A percentile compares a stretch with the other conserved stretches of the same genome.
These are phyloP conservation scores for Mesitornis unicolor DNA, from an alignment of 2,113 vertebrate species.

Conservation along the genomic window DNA sequence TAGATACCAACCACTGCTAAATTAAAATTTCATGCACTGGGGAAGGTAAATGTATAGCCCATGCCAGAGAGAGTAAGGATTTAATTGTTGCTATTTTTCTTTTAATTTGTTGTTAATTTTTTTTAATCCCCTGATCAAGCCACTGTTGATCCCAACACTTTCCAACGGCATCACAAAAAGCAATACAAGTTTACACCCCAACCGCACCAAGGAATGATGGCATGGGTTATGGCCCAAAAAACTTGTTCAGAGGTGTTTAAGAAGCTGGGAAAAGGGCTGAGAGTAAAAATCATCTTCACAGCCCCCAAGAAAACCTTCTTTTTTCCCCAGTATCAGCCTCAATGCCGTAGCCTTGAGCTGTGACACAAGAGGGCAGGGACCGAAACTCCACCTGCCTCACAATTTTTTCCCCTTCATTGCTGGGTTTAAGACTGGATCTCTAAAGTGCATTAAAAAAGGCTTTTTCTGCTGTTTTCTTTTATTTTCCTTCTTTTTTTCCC, in stretches of 20 bases:
- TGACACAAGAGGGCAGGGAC: too few relatives aligned
- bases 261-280: neutral
- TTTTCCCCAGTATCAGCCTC: neutral
- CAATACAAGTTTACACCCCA: neutral
- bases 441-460: accelerated
- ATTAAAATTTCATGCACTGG: neutral
- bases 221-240: neutral
- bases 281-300: neutral
- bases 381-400: too few relatives aligned
- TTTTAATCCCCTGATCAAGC: neutral
- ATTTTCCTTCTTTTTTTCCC: too few relatives aligned
- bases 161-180: accelerated
- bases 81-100: neutral
- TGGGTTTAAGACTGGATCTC: neutral
- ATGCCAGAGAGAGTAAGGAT: neutral
- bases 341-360: accelerated
- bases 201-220: neutral
- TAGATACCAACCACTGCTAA: neutral
- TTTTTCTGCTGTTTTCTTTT: accelerated
- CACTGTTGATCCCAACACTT: neutral
- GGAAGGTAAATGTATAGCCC: neutral
- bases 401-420: neutral
- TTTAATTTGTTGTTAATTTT: neutral
- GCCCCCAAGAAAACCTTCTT: neutral
- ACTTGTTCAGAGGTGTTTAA: neutral